Percentiles rank a stretch among this genome's conserved stretches.
Evolutionary conservation across 2,113 vertebrate genomes (phyloP).

Genomic region (Rissa tridactyla): DNA sequence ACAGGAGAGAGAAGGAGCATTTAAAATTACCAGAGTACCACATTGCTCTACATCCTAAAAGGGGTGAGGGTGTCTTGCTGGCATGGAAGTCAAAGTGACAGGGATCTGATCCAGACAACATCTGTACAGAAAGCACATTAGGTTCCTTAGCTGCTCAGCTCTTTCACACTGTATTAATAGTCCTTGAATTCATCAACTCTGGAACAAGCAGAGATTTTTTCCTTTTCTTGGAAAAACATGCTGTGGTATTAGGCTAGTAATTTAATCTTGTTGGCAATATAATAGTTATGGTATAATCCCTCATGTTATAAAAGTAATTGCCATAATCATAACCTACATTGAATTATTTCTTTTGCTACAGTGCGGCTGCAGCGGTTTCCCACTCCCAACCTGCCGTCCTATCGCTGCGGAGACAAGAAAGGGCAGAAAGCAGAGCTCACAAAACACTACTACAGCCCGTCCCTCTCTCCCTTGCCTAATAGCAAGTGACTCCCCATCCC

Average conservation of each 20-base stretch:
- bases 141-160: background rate
- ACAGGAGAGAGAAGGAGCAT: background rate
- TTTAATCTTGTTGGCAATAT: conserved; percentile 4
- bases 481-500: conserved; percentile 56
- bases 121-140: background rate
- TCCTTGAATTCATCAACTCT: background rate
- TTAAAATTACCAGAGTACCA: background rate
- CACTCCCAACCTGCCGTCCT: background rate
- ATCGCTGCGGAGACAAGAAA: background rate
- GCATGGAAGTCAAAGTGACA: background rate
- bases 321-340: conserved; percentile 2
- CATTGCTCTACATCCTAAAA: background rate
- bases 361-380: conserved; percentile 10
- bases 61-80: background rate
- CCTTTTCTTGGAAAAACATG: conserved; percentile 1
- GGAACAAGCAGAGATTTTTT: background rate
- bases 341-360: background rate
- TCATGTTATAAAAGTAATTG: background rate
- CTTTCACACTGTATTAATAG: background rate
- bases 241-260: background rate
- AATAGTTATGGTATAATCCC: background rate
- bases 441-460: conserved; percentile 9
- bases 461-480: conserved; percentile 57
- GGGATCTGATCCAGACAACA: background rate
- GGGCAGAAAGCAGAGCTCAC: background rate